A percentile compares a stretch with the other conserved stretches of the same genome.
phyloP scores from a whole-genome alignment of 2,113 vertebrate species.

The Alaudala cheleensis region DNA sequence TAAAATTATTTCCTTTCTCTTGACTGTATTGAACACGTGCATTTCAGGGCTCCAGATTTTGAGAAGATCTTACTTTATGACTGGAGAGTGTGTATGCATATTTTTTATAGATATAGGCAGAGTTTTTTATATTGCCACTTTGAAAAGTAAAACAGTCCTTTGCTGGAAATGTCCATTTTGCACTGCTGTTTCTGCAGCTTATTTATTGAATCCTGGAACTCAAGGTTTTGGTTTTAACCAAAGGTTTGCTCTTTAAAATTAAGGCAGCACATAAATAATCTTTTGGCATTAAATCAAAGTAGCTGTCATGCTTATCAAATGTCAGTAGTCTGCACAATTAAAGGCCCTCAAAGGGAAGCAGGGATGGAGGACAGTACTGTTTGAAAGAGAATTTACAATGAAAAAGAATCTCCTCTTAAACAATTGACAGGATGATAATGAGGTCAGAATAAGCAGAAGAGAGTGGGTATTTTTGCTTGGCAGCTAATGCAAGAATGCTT shows the following conservation, averaged over 20 bases:
- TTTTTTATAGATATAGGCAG: background rate
- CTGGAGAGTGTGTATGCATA: background rate
- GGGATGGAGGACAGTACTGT: background rate
- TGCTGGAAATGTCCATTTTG: background rate
- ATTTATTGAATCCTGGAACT: background rate
- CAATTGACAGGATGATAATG: constrained; percentile 31
- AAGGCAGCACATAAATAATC: constrained; percentile 32
- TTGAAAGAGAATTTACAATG: constrained; percentile 59
- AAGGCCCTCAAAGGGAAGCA: background rate
- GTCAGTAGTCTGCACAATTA: constrained; percentile 16
- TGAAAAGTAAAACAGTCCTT: background rate
- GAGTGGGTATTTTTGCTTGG: background rate
- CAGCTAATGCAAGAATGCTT: background rate
- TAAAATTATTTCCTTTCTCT: background rate
- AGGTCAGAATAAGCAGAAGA: constrained; percentile 8
- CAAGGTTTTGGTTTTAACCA: constrained; percentile 10
- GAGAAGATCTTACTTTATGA: background rate
- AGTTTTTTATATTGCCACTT: background rate
- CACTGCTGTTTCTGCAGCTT: background rate
- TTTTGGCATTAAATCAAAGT: constrained; percentile 22
- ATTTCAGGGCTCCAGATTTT: background rate
- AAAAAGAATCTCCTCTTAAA: constrained; percentile 41
- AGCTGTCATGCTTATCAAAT: constrained; percentile 33
- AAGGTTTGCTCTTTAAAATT: constrained; percentile 40
- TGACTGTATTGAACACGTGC: background rate